These are phyloP conservation scores for Tetragonula clypearis DNA, from an alignment of 1,140 invertebrate species.

Conservation along the genomic window DNA sequence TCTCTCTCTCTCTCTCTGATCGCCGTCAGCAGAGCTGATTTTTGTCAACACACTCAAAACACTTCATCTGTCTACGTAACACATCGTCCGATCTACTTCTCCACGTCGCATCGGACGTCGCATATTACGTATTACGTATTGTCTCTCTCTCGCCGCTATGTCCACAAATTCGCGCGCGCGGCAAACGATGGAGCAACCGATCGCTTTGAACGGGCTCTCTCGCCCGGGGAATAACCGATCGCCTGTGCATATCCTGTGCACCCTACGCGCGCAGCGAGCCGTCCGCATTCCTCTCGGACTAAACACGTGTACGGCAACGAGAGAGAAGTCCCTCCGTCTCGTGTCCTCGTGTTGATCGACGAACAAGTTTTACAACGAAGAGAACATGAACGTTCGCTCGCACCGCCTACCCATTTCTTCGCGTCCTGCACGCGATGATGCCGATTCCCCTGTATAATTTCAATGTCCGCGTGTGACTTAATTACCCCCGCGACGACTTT, in stretches of 20 bases:
- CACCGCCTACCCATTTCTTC: conserved; percentile 22
- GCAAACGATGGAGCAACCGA: no score
- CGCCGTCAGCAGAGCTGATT: background rate
- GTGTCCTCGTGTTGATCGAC: background rate
- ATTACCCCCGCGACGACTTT: conserved; percentile 35
- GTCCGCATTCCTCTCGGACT: background rate
- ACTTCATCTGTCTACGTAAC: conserved; percentile 17
- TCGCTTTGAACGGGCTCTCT: no score
- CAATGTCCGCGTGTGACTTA: conserved; percentile 40
- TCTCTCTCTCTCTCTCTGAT: background rate
- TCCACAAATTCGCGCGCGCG: no score
- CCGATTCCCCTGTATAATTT: conserved; percentile 41
- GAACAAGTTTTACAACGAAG: conserved; percentile 10
- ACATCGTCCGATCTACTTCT: background rate
- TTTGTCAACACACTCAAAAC: background rate
- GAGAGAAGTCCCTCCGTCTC: no score
- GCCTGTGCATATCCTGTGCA: background rate
- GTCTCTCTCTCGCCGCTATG: no score
- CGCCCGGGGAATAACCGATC: background rate
- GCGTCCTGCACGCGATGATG: conserved; percentile 31
- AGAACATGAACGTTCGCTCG: conserved; percentile 2
- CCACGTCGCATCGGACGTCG: no score
- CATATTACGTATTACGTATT: background rate
- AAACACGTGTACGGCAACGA: background rate
- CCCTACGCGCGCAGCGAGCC: background rate